These are phyloP conservation scores for Perca fluviatilis DNA, from an alignment of 2,113 vertebrate genomes.

Conservation along the genomic window DNA sequence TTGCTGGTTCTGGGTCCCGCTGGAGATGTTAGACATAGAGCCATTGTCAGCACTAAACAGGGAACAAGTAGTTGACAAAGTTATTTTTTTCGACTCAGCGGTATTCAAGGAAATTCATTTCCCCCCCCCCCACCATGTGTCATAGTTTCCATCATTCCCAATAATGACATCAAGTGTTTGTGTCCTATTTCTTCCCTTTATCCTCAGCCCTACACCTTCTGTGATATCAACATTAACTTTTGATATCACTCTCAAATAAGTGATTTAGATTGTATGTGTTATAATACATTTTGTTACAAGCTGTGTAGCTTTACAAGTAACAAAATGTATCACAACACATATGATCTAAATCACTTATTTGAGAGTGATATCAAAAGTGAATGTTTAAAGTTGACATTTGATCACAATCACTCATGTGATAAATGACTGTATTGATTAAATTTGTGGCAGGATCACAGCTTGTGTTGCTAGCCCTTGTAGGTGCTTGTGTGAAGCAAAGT, in stretches of 20 bases:
- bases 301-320: not conserved
- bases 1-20: conserved; percentile 89
- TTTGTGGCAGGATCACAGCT: not conserved
- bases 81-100: conserved; percentile 29
- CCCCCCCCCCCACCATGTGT: not conserved
- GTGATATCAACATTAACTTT: no score
- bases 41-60: conserved; percentile 89
- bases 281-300: no score
- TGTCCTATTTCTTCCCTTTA: not conserved
- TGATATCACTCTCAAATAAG: no score
- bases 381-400: not conserved
- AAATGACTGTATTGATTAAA: not conserved
- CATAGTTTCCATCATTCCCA: conserved; percentile 18
- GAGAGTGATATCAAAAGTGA: no score
- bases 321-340: not conserved
- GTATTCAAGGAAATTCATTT: not conserved
- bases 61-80: conserved; percentile 54
- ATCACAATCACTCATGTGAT: not conserved
- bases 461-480: not conserved
- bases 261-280: no score
- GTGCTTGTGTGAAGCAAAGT: not conserved
- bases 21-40: conserved; percentile 86
- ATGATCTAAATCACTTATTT: no score
- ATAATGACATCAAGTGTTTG: not conserved
- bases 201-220: rapidly evolving